Base-by-base conservation (phyloP, 2,888 invertebrate genomes). In the Pollenia griseotomentosa region DNA sequence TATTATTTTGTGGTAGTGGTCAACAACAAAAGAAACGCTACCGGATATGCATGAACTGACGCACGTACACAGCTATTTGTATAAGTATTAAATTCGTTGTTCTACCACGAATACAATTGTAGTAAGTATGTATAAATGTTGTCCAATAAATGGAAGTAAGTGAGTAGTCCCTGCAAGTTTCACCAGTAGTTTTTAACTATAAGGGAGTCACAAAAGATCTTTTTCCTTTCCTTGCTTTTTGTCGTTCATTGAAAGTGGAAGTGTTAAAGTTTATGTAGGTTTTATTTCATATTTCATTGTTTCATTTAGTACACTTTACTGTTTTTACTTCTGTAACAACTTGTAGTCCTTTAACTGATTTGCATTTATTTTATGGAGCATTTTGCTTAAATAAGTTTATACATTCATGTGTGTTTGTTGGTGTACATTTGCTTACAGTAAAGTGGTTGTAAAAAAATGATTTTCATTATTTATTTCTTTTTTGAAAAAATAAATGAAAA, bases 211-310 rank as follows among this genome's bases (percentile, higher is more conserved):
- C 33, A 33, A 68, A 8, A 53, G 16, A 53, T 68, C 40, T 51
- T 53, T 16, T 48, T 51, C 14, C 3, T 40, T 63, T 46, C 2
- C 14, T 8, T 48, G 61, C 53, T 46, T 33, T 57, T 51, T 44
- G 57, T 51, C 71, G 61, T 63, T 33, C 71, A 81, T 66, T 61
- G 81, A 87, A 87, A 87, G 86, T 87, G 81, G 80, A 86, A 86
- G 86, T 86, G 86, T 81, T 81, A 77, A 83, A 83, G 83, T 81
- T 73, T 75, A 74, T 86, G 65, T 59, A 75, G n/a, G 11, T 65
- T 63, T 63, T 79, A 16, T 51, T 73, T 75, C 73, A 61, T 83
- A 14, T 66, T n/a, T 16, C 57, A 51, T 75, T 83, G 74, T 80
- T 66, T 75, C 65, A 66, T 63, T 83, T 66, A 63, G 70, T 74